phyloP scores from a whole-genome alignment of 1,140 invertebrate genomes.

The Pseudachorutes palmiensis region DNA sequence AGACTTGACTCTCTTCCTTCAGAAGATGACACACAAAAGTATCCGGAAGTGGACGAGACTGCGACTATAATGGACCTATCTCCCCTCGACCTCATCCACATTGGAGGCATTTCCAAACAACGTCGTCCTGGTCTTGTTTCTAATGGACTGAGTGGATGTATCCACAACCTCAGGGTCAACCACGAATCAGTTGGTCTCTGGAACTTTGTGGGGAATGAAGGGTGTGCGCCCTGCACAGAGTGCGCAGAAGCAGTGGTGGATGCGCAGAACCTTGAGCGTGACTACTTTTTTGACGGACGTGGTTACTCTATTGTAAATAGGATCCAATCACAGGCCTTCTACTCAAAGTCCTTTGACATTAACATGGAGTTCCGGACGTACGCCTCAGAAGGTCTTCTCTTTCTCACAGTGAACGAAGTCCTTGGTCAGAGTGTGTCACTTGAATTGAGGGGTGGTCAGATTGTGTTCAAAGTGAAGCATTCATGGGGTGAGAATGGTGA shows the following conservation, averaged over 20 bases:
- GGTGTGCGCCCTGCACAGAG: constrained; percentile 66
- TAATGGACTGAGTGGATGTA: constrained; percentile 54
- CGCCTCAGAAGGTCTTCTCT: constrained; percentile 79
- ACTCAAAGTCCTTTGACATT: constrained; percentile 64
- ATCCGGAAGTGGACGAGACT: constrained; percentile 36
- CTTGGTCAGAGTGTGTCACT: constrained; percentile 69
- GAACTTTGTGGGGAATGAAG: constrained; percentile 66
- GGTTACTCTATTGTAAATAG: constrained; percentile 46
- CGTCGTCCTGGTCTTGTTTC: constrained; percentile 39
- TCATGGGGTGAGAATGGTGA: constrained; percentile 51
- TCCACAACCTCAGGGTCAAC: constrained; percentile 69
- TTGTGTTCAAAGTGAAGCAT: constrained; percentile 67
- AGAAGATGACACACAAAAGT: too few relatives aligned
- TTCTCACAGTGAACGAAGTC: constrained; percentile 64
- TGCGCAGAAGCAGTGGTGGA: constrained; percentile 42
- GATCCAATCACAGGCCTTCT: constrained; percentile 64
- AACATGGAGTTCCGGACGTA: constrained; percentile 73
- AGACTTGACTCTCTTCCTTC: constrained; percentile 35
- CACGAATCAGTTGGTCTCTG: constrained; percentile 72
- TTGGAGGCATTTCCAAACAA: constrained; percentile 33
- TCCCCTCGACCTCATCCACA: constrained; percentile 44
- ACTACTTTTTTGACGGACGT: constrained; percentile 48
- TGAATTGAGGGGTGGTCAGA: constrained; percentile 61
- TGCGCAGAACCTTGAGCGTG: not conserved
- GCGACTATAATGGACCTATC: constrained; percentile 42